Evolutionary conservation across 2,888 invertebrate genomes (phyloP).

Genomic region (Tanytarsus gracilentus): DNA sequence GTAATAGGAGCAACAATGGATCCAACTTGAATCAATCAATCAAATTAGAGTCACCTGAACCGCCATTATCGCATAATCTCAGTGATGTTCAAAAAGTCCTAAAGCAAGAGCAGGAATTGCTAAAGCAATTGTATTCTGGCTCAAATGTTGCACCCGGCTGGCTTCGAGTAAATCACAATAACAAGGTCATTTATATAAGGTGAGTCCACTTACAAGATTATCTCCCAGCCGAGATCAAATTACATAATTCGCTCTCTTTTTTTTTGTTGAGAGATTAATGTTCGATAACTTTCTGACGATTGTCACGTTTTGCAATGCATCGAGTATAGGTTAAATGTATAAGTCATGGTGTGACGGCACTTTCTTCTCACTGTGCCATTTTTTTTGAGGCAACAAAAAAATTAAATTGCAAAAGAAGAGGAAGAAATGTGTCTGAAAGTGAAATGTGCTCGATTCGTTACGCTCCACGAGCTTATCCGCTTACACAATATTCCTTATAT

Average conservation of each 20-base stretch:
- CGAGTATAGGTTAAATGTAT: no score
- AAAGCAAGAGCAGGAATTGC: slow-evolving; percentile 25
- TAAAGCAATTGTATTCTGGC: slow-evolving; percentile 28
- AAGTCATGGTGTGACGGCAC: no score
- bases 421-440: neutral
- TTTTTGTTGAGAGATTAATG: no score
- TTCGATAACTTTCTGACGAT: no score
- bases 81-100: slow-evolving; percentile 23
- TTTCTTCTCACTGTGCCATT: neutral
- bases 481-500: neutral
- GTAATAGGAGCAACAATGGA: slow-evolving; percentile 25
- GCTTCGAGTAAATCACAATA: slow-evolving; percentile 63
- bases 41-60: neutral
- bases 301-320: no score
- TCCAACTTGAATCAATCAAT: slow-evolving; percentile 20
- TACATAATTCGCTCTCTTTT: no score
- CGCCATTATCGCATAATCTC: neutral
- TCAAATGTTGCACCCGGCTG: slow-evolving; percentile 63
- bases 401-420: no score
- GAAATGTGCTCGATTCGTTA: neutral
- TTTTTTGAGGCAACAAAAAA: neutral
- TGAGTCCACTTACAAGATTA: slow-evolving; percentile 39
- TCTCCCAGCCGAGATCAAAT: no score
- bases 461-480: neutral
- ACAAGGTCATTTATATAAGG: slow-evolving; percentile 70